Evolutionary conservation across 2,113 vertebrate species (phyloP).

Genomic region (Macquaria australasica): DNA sequence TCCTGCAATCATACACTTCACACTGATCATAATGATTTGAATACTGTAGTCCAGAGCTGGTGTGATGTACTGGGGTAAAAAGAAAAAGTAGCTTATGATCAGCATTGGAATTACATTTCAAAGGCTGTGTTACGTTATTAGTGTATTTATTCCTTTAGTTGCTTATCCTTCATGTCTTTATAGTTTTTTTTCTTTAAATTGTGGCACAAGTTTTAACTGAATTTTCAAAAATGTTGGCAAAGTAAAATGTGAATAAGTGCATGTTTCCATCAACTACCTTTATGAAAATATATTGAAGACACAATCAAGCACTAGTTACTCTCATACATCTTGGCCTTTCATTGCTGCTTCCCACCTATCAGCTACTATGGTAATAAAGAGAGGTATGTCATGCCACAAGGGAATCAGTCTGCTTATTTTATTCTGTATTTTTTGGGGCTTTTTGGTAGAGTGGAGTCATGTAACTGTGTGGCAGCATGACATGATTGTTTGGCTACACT

Average conservation of each 20-base stretch:
- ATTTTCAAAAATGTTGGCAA: not conserved
- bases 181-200: not conserved
- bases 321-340: not conserved
- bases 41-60: conserved; percentile 25
- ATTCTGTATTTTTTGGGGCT: not conserved
- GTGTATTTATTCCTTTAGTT: not conserved
- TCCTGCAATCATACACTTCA: conserved; percentile 76
- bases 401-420: not conserved
- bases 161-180: not conserved
- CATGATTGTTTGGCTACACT: not conserved
- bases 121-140: not conserved
- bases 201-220: not conserved
- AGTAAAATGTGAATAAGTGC: not conserved
- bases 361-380: not conserved
- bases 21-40: conserved; percentile 65
- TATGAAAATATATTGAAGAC: not conserved
- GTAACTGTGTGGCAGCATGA: conserved; percentile 5
- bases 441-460: not conserved
- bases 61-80: not conserved
- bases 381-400: not conserved
- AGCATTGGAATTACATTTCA: too few relatives aligned
- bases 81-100: not conserved
- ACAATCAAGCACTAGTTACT: not conserved
- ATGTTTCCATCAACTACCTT: not conserved
- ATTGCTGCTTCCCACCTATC: not conserved